Conservation (phyloP, 92 coral and sea anemone genomes). For the Anthopleura xanthogrammica region DNA sequence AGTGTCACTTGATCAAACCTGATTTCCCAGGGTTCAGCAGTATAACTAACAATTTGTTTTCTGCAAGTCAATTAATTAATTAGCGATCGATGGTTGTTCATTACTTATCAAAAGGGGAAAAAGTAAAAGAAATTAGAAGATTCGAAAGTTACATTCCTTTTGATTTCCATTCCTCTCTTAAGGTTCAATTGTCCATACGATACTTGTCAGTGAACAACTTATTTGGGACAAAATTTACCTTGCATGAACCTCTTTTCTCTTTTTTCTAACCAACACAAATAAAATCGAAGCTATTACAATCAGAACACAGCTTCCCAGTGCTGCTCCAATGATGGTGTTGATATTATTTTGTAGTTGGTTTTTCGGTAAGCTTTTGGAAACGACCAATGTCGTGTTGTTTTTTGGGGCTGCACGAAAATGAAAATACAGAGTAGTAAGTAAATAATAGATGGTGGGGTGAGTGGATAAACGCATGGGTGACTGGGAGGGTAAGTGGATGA, state of each 20-base stretch:
- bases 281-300: not conserved
- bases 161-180: too few species aligned
- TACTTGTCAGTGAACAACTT: too few species aligned
- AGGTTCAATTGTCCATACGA: too few species aligned
- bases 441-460: not conserved
- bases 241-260: not conserved
- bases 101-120: too few species aligned
- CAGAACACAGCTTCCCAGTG: not conserved
- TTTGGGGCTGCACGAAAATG: too few species aligned
- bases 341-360: not conserved
- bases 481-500: too few species aligned
- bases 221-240: too few species aligned
- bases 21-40: constrained; percentile 19
- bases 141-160: too few species aligned
- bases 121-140: too few species aligned
- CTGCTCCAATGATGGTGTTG: not conserved
- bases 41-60: not conserved
- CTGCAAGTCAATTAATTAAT: not conserved
- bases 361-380: not conserved
- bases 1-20: not conserved
- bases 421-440: too few species aligned
- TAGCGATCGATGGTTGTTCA: too few species aligned
- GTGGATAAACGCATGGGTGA: not conserved
- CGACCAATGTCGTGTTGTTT: not conserved
- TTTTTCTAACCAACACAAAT: not conserved